Base-by-base conservation (phyloP, 1,140 invertebrate species). In the Pararge aegeria region DNA sequence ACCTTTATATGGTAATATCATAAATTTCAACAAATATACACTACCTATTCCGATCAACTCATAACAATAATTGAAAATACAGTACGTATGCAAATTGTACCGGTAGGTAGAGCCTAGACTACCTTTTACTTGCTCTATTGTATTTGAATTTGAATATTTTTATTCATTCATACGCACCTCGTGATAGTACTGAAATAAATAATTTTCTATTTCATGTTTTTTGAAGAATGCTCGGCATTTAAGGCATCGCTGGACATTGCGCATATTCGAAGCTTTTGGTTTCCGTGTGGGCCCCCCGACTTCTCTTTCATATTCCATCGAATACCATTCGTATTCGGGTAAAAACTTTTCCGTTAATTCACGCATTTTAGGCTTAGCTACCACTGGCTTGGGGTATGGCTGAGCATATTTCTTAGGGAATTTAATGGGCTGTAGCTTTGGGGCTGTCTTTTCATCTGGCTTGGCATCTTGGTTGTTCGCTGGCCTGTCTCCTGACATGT, bases 251-350 rank as follows among this genome's bases (percentile, higher is more conserved):
- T 38, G 13, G 2, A 38, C 7, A 6, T 13, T 6, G 13, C 2
- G 0, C 13, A 53, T 10, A 18, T 20, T 13, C 12, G 34, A 2
- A 7, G 20, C 27, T 46, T 54, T 49, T 18, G 21, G 24, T 24
- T 24, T 46, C 5, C 4, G n/a, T n/a, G 4, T 12, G 15, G 19
- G 10, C 12, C 20, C 19, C 5, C 30, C 38, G 42, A 61, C 44
- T 19, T 61, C 52, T 52, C 40, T 54, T 49, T 61, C 50, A 27
- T 34, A 61, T 54, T 61, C 40, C 27, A 21, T 34, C 20, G 30
- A 46, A 37, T 53, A 61, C 58, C 58, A 61, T 4, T 54, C 50
- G 6, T 16, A 24, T 48, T 51, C 24, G n/a, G 18, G 6, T 37
- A 53, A 1, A 40, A 30, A 38, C 0, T 0, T 1, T 20, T 24